A percentile compares a stretch with the other conserved stretches of the same genome.
phyloP scores from a whole-genome alignment of 2,113 vertebrate genomes.

The Gymnobelideus leadbeateri region DNA sequence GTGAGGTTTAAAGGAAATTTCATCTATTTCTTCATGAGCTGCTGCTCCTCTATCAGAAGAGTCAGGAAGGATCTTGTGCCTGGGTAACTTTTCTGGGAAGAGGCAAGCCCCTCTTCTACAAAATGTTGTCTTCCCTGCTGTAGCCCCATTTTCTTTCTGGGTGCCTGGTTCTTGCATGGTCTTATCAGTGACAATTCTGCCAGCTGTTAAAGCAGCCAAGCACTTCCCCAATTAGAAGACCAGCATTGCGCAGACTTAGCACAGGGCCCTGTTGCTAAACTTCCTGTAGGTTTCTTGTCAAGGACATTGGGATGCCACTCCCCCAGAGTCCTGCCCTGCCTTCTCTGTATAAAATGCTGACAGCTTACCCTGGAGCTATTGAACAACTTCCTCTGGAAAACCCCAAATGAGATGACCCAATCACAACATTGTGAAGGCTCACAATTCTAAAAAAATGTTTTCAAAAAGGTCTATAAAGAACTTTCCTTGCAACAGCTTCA shows the following conservation, averaged over 20 bases:
- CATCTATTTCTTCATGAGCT: no score
- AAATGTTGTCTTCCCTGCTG: not conserved
- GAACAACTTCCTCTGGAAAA: not conserved
- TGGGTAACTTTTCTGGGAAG: conserved; percentile 7
- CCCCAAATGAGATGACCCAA: not conserved
- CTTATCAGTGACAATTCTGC: not conserved
- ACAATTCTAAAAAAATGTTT: no score
- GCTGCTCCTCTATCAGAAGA: not conserved
- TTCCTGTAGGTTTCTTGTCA: not conserved
- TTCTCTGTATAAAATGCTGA: not conserved
- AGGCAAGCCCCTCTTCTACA: conserved; percentile 3
- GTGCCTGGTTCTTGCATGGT: not conserved
- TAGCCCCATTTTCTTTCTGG: not conserved
- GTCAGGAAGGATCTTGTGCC: not conserved
- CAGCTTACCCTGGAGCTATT: not conserved
- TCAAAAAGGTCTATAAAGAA: no score
- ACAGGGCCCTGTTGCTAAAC: not conserved
- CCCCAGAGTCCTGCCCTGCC: not conserved
- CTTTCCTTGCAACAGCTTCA: no score
- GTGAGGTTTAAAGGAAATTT: not conserved
- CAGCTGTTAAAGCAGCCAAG: not conserved
- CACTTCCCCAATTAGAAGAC: not conserved
- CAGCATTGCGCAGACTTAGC: not conserved
- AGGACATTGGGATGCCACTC: no score
- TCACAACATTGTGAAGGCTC: not conserved